Evolutionary conservation across 2,797 vertebrate species (phyloP).

Genomic region (Enteromius fasciolatus): DNA sequence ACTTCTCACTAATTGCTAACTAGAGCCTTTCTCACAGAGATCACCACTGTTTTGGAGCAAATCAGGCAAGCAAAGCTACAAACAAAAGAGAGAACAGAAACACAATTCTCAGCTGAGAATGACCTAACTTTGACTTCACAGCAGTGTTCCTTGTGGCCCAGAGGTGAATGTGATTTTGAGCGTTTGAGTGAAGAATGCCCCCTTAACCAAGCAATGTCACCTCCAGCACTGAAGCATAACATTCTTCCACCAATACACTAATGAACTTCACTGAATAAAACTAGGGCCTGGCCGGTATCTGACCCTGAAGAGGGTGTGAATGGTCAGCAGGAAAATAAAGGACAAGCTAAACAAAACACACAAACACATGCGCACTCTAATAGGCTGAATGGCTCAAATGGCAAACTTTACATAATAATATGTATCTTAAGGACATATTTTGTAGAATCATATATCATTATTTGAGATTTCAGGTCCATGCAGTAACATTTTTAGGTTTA

Average conservation of each 20-base stretch:
- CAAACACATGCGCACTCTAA: constrained; percentile 48
- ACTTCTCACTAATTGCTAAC: constrained; percentile 34
- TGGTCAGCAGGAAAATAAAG: constrained; percentile 74
- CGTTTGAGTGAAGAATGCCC: constrained; percentile 53
- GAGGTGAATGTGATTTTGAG: constrained; percentile 55
- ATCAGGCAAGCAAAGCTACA: constrained; percentile 45
- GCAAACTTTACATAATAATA: constrained; percentile 50
- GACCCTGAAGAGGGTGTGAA: constrained; percentile 79
- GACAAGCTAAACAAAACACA: constrained; percentile 75
- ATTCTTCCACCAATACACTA: constrained; percentile 61
- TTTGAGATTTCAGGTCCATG: background rate
- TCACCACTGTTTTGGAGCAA: constrained; percentile 43
- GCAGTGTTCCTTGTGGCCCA: constrained; percentile 50
- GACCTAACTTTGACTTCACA: constrained; percentile 59
- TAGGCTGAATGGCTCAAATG: constrained; percentile 65
- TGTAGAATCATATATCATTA: background rate
- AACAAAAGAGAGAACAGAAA: constrained; percentile 46
- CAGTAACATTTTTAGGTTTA: background rate
- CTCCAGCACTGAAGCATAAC: constrained; percentile 57
- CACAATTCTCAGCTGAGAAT: constrained; percentile 44
- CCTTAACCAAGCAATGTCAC: constrained; percentile 56
- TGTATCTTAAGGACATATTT: constrained; percentile 5
- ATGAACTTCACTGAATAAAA: constrained; percentile 62
- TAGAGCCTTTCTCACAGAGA: constrained; percentile 30
- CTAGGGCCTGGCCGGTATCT: constrained; percentile 70